These are phyloP conservation scores for Eulemur rubriventer DNA, from an alignment of 2,797 vertebrate species.

Conservation along the genomic window DNA sequence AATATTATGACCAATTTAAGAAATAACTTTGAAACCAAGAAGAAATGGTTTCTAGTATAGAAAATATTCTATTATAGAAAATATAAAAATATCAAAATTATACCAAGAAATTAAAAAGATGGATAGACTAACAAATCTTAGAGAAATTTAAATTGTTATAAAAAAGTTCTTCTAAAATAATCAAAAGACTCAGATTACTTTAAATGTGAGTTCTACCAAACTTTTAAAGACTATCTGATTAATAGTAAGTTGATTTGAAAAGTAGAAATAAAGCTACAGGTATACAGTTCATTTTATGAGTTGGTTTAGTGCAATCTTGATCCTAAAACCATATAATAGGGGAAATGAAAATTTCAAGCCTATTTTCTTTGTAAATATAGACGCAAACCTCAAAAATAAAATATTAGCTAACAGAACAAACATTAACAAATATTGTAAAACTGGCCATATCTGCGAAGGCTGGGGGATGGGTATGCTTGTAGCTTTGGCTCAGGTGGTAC, in stretches of 20 bases:
- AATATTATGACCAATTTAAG: not conserved
- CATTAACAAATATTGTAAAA: not conserved
- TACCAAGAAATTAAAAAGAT: not conserved
- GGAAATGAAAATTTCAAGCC: not conserved
- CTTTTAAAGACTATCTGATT: not conserved
- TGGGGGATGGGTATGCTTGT: too few species aligned
- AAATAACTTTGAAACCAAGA: not conserved
- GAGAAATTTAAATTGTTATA: not conserved
- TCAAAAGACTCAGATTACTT: not conserved
- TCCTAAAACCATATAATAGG: not conserved
- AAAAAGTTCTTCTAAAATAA: not conserved
- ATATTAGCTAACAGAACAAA: too few species aligned
- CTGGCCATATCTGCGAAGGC: not conserved
- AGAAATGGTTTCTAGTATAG: not conserved
- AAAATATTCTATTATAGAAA: not conserved
- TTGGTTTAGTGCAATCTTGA: not conserved
- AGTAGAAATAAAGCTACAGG: not conserved
- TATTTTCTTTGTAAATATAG: not conserved
- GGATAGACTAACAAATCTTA: not conserved
- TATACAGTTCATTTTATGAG: not conserved
- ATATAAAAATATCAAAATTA: not conserved
- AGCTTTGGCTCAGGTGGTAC: too few species aligned
- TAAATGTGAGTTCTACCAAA: not conserved
- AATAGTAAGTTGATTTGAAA: not conserved
- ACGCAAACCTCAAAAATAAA: not conserved